Evolutionary conservation across 53 echinoderm and acorn worm species (phyloP).

Genomic region (Arbacia lixula): DNA sequence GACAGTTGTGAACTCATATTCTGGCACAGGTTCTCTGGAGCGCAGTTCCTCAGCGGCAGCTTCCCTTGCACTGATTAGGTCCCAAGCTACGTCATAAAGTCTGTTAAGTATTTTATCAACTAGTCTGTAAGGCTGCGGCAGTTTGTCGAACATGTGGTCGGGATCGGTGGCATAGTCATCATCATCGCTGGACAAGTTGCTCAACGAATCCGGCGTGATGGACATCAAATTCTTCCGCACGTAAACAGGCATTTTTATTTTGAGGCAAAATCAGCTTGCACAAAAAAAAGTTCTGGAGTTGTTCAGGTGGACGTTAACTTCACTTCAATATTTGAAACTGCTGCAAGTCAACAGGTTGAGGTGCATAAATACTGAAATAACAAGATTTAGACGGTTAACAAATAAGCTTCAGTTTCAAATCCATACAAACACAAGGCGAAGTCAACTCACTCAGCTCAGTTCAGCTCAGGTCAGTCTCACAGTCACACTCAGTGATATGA

Average conservation of each 20-base stretch:
- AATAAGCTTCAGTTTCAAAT: too few species aligned
- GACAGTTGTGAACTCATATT: slow-evolving; percentile 79
- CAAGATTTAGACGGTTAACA: too few species aligned
- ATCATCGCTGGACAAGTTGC: slow-evolving; percentile 86
- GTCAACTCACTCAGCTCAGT: too few species aligned
- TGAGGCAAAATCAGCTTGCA: neutral
- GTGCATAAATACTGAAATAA: too few species aligned
- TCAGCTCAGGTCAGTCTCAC: too few species aligned
- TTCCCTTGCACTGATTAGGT: slow-evolving; percentile 75
- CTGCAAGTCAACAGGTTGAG: too few species aligned
- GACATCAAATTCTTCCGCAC: slow-evolving; percentile 97
- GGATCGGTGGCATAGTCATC: slow-evolving; percentile 90
- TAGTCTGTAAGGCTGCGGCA: slow-evolving; percentile 93
- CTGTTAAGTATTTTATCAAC: slow-evolving; percentile 84
- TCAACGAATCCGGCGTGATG: slow-evolving; percentile 89
- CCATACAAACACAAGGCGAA: too few species aligned
- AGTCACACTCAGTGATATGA: too few species aligned
- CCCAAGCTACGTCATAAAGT: slow-evolving; percentile 88
- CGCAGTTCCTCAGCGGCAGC: slow-evolving; percentile 65
- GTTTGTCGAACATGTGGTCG: slow-evolving; percentile 88
- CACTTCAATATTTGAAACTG: too few species aligned
- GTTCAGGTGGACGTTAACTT: too few species aligned
- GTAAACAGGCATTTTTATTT: slow-evolving; percentile 85
- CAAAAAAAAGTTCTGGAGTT: too few species aligned
- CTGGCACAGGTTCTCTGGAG: slow-evolving; percentile 69